Evolutionary conservation across 1,140 invertebrate species (phyloP).

Genomic region (Aphidius gifuensis): DNA sequence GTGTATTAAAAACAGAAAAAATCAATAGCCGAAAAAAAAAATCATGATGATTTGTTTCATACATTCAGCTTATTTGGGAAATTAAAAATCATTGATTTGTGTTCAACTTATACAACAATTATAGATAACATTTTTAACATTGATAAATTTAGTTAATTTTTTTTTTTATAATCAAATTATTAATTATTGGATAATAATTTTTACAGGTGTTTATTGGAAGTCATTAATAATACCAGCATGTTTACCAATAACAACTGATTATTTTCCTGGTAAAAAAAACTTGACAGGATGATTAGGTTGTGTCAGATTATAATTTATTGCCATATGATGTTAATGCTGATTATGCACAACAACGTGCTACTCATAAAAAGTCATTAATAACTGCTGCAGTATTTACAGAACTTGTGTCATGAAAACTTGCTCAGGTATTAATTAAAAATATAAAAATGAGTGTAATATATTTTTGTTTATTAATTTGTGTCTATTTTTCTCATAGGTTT

Average conservation of each 20-base stretch:
- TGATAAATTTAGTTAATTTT: too few relatives aligned
- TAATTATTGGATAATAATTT: too few relatives aligned
- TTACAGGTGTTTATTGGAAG: constrained; percentile 96
- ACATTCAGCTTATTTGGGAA: too few relatives aligned
- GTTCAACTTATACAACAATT: too few relatives aligned
- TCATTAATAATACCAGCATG: constrained; percentile 95
- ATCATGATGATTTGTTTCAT: not conserved
- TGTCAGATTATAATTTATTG: constrained; percentile 86
- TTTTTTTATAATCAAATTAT: too few relatives aligned
- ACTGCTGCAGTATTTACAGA: constrained; percentile 87
- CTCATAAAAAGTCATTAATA: constrained; percentile 76
- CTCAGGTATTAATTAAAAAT: constrained; percentile 65
- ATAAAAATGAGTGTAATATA: constrained; percentile 15
- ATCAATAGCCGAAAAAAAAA: constrained; percentile 11
- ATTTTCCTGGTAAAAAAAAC: constrained; percentile 90
- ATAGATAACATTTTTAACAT: not conserved
- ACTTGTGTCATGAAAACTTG: constrained; percentile 85
- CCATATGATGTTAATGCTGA: constrained; percentile 89
- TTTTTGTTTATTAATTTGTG: constrained; percentile 8
- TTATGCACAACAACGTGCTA: constrained; percentile 76
- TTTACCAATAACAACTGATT: constrained; percentile 97
- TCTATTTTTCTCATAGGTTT: constrained; percentile 61
- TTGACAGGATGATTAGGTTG: constrained; percentile 91
- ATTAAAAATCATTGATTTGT: too few relatives aligned
- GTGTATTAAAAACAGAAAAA: too few relatives aligned